These are phyloP conservation scores for Ectropis grisescens DNA, from an alignment of 1,140 invertebrate species.

Conservation along the genomic window DNA sequence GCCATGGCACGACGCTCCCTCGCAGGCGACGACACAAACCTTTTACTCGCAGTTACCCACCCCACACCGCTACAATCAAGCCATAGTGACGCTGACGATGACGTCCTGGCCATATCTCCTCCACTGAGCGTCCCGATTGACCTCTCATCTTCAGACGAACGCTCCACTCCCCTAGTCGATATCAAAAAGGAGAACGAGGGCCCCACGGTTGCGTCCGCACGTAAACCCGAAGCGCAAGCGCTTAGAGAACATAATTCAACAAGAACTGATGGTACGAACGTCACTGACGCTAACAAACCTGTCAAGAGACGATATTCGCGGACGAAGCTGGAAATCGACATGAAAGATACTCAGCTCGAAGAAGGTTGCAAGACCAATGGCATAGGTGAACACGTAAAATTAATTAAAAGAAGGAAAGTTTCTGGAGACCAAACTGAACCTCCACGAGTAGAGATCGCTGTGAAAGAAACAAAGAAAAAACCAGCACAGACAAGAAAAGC, in stretches of 20 bases:
- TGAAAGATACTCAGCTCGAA: slow-evolving; percentile 58
- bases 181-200: slow-evolving; percentile 65
- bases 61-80: slow-evolving; percentile 26
- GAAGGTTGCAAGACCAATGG: slow-evolving; percentile 62
- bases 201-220: slow-evolving; percentile 32
- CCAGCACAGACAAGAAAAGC: slow-evolving; percentile 28
- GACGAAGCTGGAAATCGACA: slow-evolving; percentile 63
- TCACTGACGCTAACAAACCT: slow-evolving; percentile 34
- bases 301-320: slow-evolving; percentile 55
- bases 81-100: slow-evolving; percentile 45
- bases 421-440: slow-evolving; percentile 52
- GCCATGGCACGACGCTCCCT: slow-evolving; percentile 75
- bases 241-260: slow-evolving; percentile 56
- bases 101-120: slow-evolving; percentile 56
- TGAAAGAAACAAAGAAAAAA: slow-evolving; percentile 51
- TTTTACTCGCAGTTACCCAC: slow-evolving; percentile 15
- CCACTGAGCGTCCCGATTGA: slow-evolving; percentile 53
- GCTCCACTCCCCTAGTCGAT: slow-evolving; percentile 54
- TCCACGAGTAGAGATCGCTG: slow-evolving; percentile 34
- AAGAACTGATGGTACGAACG: slow-evolving; percentile 20
- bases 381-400: slow-evolving; percentile 67
- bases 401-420: slow-evolving; percentile 70
- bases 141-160: slow-evolving; percentile 61
- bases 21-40: slow-evolving; percentile 52
- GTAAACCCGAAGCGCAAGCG: slow-evolving; percentile 52